Percentiles rank a stretch among this genome's conserved stretches.
Evolutionary conservation across 2,888 invertebrate genomes (phyloP).

Genomic region (Limnephilus rhombicus): DNA sequence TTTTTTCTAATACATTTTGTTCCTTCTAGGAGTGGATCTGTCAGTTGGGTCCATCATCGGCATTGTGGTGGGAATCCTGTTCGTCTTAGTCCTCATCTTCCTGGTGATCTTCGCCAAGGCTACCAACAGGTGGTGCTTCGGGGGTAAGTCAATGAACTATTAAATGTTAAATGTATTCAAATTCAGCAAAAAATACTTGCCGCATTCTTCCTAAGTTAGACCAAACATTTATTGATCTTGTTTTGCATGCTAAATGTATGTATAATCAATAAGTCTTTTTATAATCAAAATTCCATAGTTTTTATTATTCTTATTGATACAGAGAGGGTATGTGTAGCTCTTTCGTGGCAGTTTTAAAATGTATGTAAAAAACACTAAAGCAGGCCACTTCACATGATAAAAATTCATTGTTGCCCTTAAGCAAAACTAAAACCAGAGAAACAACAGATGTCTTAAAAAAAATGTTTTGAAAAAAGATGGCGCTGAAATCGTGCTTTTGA

Average conservation of each 20-base stretch:
- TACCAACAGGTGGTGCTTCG: conserved; percentile 92
- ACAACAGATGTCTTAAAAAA: no score
- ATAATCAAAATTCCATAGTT: background rate
- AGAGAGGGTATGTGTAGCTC: background rate
- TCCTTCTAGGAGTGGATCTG: conserved; percentile 80
- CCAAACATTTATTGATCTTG: background rate
- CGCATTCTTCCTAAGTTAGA: background rate
- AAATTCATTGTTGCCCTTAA: no score
- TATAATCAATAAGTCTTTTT: background rate
- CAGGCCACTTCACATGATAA: no score
- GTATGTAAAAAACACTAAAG: no score
- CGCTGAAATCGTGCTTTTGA: no score
- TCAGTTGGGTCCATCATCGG: conserved; percentile 88
- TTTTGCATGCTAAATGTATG: background rate
- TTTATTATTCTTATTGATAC: background rate
- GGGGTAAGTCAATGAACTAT: conserved; percentile 68
- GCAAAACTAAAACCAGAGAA: no score
- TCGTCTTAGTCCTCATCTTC: conserved; percentile 81
- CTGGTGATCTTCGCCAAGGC: conserved; percentile 87
- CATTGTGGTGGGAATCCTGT: conserved; percentile 84
- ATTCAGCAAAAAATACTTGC: background rate
- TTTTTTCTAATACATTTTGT: conserved; percentile 63
- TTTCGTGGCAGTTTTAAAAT: no score
- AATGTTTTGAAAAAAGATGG: no score
- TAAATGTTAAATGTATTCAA: background rate